Percentiles rank a stretch among this genome's conserved stretches.
phyloP scores from a whole-genome alignment of 2,797 vertebrate species.

The Kryptolebias ocellatus region DNA sequence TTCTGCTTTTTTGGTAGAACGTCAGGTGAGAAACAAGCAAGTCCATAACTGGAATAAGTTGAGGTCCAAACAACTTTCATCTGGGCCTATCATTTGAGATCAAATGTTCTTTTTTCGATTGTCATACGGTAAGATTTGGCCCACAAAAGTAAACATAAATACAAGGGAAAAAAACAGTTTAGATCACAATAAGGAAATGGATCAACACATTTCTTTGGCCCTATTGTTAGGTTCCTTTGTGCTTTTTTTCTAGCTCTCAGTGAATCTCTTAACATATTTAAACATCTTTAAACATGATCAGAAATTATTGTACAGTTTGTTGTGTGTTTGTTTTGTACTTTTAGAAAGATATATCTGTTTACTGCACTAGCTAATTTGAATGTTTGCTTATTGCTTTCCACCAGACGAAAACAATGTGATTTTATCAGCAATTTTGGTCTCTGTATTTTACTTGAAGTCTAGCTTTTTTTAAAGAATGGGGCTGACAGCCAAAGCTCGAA shows the following conservation, averaged over 20 bases:
- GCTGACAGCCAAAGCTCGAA: conserved; percentile 14
- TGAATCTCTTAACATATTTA: conserved; percentile 15
- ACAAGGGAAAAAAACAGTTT: neutral
- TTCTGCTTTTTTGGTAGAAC: neutral
- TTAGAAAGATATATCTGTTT: conserved; percentile 75
- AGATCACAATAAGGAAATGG: neutral
- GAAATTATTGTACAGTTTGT: conserved; percentile 68
- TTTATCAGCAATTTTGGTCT: neutral
- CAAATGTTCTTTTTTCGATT: neutral
- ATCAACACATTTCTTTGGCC: neutral
- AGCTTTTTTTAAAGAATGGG: neutral
- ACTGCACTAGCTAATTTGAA: conserved; percentile 29
- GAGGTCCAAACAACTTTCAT: neutral
- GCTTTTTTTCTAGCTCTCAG: conserved; percentile 27
- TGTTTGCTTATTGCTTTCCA: neutral
- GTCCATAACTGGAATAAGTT: neutral
- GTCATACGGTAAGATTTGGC: neutral
- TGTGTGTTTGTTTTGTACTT: conserved; percentile 75
- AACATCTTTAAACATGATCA: conserved; percentile 33
- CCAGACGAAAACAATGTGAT: neutral
- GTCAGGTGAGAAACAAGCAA: neutral
- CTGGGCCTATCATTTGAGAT: too few relatives aligned
- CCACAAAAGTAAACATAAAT: neutral
- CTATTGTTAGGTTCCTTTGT: neutral
- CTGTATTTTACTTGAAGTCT: neutral